phyloP scores from a whole-genome alignment of 2,797 vertebrate genomes.

The Ammospiza maritima region DNA sequence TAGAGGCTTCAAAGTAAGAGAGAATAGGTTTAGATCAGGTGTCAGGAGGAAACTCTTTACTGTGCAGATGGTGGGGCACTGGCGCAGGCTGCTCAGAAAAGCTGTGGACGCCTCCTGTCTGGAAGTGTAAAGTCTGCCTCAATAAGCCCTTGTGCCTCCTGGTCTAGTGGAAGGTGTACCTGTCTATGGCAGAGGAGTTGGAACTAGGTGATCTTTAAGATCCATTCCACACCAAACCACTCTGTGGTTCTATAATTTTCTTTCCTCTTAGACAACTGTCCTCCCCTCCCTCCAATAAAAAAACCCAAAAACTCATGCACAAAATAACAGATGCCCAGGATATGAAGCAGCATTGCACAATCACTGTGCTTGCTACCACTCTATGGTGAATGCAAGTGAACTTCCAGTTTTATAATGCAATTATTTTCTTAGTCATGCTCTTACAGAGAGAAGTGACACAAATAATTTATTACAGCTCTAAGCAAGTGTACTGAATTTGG shows the following conservation, averaged over 20 bases:
- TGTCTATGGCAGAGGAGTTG: fast-evolving
- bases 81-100: neutral
- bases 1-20: neutral
- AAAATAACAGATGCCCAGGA: neutral
- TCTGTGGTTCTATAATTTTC: neutral
- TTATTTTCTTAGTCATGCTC: neutral
- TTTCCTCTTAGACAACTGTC: neutral
- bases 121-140: neutral
- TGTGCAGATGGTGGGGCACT: neutral
- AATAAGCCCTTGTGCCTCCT: neutral
- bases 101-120: neutral
- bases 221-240: neutral
- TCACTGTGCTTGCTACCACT: neutral
- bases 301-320: fast-evolving
- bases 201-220: neutral
- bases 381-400: neutral
- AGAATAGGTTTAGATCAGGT: neutral
- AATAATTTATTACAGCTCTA: neutral
- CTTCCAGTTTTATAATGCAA: neutral
- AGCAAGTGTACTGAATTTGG: neutral
- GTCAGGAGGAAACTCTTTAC: neutral
- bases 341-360: neutral
- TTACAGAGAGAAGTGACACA: neutral
- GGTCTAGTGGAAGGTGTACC: neutral
- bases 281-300: fast-evolving